Evolutionary conservation across 2,797 vertebrate genomes (phyloP).

Genomic region (Gambusia yucatana): DNA sequence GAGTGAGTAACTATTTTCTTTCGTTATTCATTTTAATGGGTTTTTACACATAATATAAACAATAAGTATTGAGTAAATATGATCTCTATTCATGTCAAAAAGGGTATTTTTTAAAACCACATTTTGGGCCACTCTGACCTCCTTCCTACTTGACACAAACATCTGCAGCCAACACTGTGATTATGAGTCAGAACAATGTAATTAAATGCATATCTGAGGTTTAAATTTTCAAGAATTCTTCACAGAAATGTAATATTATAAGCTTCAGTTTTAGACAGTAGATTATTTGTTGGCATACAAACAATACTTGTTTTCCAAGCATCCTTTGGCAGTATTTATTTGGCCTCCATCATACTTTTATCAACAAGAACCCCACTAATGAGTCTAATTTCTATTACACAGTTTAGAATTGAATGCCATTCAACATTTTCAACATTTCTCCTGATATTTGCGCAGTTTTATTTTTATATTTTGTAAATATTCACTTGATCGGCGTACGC

Average conservation of each 20-base stretch:
- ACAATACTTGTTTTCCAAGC: slow-evolving; percentile 11
- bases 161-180: neutral
- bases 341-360: slow-evolving; percentile 1
- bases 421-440: neutral
- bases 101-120: neutral
- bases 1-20: too few species aligned
- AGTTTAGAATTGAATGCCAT: neutral
- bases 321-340: slow-evolving; percentile 13
- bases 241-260: neutral
- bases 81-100: neutral
- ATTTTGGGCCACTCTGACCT: neutral
- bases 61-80: neutral
- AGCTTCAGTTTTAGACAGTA: neutral
- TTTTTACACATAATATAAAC: neutral
- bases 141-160: neutral
- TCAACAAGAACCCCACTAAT: neutral
- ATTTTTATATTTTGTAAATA: too few species aligned
- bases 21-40: neutral
- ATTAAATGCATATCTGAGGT: neutral
- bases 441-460: too few species aligned
- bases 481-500: too few species aligned
- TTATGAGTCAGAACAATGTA: neutral
- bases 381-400: neutral
- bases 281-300: slow-evolving; percentile 15
- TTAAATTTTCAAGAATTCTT: neutral